These are phyloP conservation scores for Meghimatium bilineatum DNA, from an alignment of 2,888 invertebrate genomes.

Conservation along the genomic window DNA sequence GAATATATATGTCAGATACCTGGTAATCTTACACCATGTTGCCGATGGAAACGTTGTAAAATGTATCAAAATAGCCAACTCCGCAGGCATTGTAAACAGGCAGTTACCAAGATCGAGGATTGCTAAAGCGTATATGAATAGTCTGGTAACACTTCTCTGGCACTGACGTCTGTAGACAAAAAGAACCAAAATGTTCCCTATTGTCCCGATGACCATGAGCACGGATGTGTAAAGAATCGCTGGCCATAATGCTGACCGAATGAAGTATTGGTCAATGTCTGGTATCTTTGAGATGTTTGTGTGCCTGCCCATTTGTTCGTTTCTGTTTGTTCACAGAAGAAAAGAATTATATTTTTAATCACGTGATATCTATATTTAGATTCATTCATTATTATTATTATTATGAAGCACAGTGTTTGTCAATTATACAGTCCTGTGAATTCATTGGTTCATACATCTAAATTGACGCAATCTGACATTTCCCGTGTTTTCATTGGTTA, in stretches of 20 bases:
- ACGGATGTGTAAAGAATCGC: conserved; percentile 47
- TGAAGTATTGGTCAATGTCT: conserved; percentile 12
- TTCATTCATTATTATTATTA: too few species aligned
- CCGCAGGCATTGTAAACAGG: conserved; percentile 53
- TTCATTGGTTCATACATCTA: too few species aligned
- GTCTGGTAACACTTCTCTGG: conserved; percentile 53
- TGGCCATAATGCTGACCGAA: conserved; percentile 32
- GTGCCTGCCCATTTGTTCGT: neutral
- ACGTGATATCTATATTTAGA: too few species aligned
- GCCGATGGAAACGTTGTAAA: conserved; percentile 50
- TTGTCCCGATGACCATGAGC: conserved; percentile 34
- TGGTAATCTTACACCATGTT: conserved; percentile 53
- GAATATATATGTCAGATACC: conserved; percentile 54
- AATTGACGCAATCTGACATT: too few species aligned
- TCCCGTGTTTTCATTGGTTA: too few species aligned
- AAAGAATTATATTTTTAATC: too few species aligned
- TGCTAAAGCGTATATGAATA: conserved; percentile 55
- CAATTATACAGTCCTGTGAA: too few species aligned
- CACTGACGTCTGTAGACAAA: conserved; percentile 52
- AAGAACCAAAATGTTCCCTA: conserved; percentile 53
- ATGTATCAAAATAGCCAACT: conserved; percentile 50
- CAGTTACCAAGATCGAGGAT: conserved; percentile 55
- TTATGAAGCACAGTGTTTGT: too few species aligned
- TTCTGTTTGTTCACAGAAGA: too few species aligned
- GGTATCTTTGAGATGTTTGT: neutral